Evolutionary conservation across 2,888 invertebrate genomes (phyloP).

Genomic region (Saturnia pavonia): DNA sequence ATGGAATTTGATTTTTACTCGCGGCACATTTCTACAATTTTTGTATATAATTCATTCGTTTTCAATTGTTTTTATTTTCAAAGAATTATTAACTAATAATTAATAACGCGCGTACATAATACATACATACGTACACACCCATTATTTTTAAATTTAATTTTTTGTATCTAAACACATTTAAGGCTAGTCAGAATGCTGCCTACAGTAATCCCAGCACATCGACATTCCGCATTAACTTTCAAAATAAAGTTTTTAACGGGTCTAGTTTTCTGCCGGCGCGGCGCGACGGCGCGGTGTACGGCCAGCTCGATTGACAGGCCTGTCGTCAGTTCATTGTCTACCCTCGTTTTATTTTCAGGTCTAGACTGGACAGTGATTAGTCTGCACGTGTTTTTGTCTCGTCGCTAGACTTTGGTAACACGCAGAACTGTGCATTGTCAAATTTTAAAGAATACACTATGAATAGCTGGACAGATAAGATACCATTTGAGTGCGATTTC

Average conservation of each 20-base stretch:
- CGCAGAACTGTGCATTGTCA: slow-evolving; percentile 1
- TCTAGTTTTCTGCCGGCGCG: slow-evolving; percentile 28
- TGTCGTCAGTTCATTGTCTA: slow-evolving; percentile 51
- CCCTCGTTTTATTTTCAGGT: slow-evolving; percentile 46
- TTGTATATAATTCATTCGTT: neutral
- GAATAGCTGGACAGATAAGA: neutral
- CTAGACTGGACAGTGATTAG: slow-evolving; percentile 60
- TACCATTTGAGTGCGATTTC: neutral
- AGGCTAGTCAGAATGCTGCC: too few species aligned
- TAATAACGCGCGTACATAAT: too few species aligned
- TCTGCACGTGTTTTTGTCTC: slow-evolving; percentile 51
- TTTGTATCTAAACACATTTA: too few species aligned
- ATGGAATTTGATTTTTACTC: slow-evolving; percentile 75
- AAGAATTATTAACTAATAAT: too few species aligned
- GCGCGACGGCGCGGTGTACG: slow-evolving; percentile 23
- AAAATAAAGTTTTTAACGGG: slow-evolving; percentile 31
- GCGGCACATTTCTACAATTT: slow-evolving; percentile 46
- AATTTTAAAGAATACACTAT: slow-evolving; percentile 17
- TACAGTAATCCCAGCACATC: slow-evolving; percentile 20
- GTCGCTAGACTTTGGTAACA: slow-evolving; percentile 34
- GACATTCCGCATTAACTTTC: slow-evolving; percentile 21
- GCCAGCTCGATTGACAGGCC: slow-evolving; percentile 53
- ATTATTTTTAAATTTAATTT: too few species aligned
- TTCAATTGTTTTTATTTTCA: neutral
- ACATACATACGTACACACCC: too few species aligned